phyloP scores from a whole-genome alignment of 2,888 invertebrate genomes.

The Spodoptera picta region DNA sequence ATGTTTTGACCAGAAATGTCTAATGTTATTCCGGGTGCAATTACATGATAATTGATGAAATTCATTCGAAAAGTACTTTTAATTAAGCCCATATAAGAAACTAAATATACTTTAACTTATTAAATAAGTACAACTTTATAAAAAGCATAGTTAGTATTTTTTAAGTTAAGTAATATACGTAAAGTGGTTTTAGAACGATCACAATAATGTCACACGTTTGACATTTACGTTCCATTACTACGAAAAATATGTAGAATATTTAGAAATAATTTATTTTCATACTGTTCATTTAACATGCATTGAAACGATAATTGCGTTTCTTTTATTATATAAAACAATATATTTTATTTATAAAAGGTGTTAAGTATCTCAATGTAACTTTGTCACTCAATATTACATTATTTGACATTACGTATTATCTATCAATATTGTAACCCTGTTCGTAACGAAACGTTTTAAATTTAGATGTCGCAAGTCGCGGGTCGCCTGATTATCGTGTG shows the following conservation, averaged over 20 bases:
- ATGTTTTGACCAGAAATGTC: conserved; percentile 36
- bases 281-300: not conserved
- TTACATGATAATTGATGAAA: too few relatives aligned
- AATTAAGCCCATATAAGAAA: not conserved
- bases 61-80: not conserved
- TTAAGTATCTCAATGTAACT: too few relatives aligned
- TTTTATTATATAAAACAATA: too few relatives aligned
- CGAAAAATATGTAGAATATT: too few relatives aligned
- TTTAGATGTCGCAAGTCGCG: not conserved
- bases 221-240: conserved; percentile 10
- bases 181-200: conserved; percentile 15
- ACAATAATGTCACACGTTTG: not conserved
- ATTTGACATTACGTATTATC: too few relatives aligned
- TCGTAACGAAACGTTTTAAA: not conserved
- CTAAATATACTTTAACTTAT: not conserved
- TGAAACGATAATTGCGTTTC: too few relatives aligned
- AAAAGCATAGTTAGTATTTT: too few relatives aligned
- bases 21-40: not conserved
- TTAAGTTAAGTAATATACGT: too few relatives aligned
- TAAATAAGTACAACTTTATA: too few relatives aligned
- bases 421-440: conserved; percentile 1
- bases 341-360: too few relatives aligned
- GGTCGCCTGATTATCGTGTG: not conserved
- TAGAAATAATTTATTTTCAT: not conserved
- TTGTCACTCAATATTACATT: too few relatives aligned